Evolutionary conservation across 2,113 vertebrate genomes (phyloP).

Genomic region (Fulica atra): DNA sequence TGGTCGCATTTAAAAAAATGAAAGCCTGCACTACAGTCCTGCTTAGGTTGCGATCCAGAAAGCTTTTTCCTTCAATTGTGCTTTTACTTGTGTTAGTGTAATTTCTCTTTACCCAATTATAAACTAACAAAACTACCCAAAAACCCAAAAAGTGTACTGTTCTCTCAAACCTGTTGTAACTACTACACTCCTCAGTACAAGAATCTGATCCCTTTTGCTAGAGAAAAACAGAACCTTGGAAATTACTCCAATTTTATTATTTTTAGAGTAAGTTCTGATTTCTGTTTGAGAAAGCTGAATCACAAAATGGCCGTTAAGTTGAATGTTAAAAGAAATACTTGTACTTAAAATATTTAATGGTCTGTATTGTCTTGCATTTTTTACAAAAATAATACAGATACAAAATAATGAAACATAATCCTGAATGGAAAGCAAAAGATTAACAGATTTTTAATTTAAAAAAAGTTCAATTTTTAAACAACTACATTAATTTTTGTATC

Average conservation of each 20-base stretch:
- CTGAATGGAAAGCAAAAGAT: neutral
- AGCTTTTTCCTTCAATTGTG: neutral
- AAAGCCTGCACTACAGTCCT: neutral
- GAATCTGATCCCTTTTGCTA: neutral
- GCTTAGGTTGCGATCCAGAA: neutral
- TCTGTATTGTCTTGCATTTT: neutral
- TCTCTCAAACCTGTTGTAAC: neutral
- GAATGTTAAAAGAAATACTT: neutral
- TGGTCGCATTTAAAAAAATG: neutral
- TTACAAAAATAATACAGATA: neutral
- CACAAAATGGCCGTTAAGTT: neutral
- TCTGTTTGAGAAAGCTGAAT: neutral
- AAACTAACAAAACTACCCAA: neutral
- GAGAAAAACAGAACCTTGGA: neutral
- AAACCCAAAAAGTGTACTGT: neutral
- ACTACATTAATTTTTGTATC: neutral
- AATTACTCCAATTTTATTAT: rapidly evolving
- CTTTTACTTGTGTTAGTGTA: neutral
- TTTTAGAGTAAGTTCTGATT: neutral
- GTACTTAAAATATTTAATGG: neutral
- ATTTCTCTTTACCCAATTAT: neutral
- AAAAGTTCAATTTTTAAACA: neutral
- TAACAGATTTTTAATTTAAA: neutral
- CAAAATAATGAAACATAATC: neutral
- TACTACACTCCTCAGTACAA: rapidly evolving